A percentile compares a stretch with the other conserved stretches of the same genome.
Evolutionary conservation across 1,140 invertebrate genomes (phyloP).

Genomic region (Drosophila burlai): DNA sequence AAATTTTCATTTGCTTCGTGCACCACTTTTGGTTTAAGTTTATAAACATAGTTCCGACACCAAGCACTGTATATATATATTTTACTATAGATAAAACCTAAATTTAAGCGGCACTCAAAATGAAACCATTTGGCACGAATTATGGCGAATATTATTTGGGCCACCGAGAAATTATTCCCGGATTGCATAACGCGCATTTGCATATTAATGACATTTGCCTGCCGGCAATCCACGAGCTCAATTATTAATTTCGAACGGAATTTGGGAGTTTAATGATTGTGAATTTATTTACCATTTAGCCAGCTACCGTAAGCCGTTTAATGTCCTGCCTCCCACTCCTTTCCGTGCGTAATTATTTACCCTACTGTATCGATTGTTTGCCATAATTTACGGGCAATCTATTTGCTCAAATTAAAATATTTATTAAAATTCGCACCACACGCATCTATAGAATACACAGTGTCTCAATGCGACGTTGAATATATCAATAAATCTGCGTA

Average conservation of each 20-base stretch:
- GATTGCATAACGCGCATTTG: constrained; percentile 36
- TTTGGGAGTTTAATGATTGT: constrained; percentile 34
- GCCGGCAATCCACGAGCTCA: constrained; percentile 10
- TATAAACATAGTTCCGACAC: constrained; percentile 32
- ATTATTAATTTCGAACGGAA: constrained; percentile 33
- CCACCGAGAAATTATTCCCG: constrained; percentile 1
- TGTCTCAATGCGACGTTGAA: constrained; percentile 43
- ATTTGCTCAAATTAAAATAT: constrained; percentile 58
- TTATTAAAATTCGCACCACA: constrained; percentile 27
- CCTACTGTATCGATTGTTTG: constrained; percentile 38
- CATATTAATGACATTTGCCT: constrained; percentile 39
- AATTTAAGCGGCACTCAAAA: constrained; percentile 41
- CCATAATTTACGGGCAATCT: constrained; percentile 62
- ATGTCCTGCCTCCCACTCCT: constrained; percentile 35
- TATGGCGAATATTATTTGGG: constrained; percentile 12
- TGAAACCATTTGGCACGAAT: constrained; percentile 18
- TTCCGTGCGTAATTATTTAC: constrained; percentile 28
- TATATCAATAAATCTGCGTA: constrained; percentile 61
- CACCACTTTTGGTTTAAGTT: constrained; percentile 23
- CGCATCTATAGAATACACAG: constrained; percentile 22
- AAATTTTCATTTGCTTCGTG: constrained; percentile 15
- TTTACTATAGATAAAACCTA: constrained; percentile 40
- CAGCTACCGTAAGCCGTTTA: constrained; percentile 51
- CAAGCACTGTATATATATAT: constrained; percentile 53
- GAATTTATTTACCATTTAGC: constrained; percentile 46